Evolutionary conservation across 1,140 invertebrate genomes (phyloP), one percentile per base, ranked within the genome.

Genomic region (Orius insidiosus): DNA sequence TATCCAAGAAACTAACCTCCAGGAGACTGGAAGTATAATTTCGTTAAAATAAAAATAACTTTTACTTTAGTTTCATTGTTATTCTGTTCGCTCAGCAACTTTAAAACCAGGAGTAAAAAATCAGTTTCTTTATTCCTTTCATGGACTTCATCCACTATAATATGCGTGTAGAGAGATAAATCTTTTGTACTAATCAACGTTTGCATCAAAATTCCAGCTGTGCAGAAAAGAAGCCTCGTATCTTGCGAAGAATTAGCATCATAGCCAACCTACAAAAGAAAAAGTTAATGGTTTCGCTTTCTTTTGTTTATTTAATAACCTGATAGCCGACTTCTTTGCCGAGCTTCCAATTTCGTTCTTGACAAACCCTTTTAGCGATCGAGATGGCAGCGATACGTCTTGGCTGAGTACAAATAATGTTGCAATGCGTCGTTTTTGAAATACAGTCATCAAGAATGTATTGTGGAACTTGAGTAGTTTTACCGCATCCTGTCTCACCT

Each of bases 101-200:
- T 75, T 1, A 98, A 69, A 9, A 95, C 66, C 11, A 95, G 68
- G 5, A 99, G 59, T 4, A 96, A 63, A 59, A 98, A 94, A 72
- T 79, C 92, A 70, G 89, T 88, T 46, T 97, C 86, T 60, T 86
- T 75, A 58, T 92, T 84, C 14, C 94, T 68, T 66, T 98, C 94
- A 60, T 98, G 95, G 14, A 98, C 80, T 62, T 94, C 86, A 64
- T 92, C 92, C 5, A 98, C 65, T 55, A 98, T 80, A 39, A 98
- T 74, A 61, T 98, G 94, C 1, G 93, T 93, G 49, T 69, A 78
- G 18, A 68, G 65, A 16, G 63, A 55, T 46, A 80, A 59, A 33
- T 67, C 61, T 19, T 48, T 39, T 50, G 72, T 72, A 31, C 58
- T 58, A 1, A 72, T 60, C 14, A 82, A 54, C 46, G 70, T 75